Conservation (phyloP, 2,797 vertebrate genomes). For the Tapera naevia region DNA sequence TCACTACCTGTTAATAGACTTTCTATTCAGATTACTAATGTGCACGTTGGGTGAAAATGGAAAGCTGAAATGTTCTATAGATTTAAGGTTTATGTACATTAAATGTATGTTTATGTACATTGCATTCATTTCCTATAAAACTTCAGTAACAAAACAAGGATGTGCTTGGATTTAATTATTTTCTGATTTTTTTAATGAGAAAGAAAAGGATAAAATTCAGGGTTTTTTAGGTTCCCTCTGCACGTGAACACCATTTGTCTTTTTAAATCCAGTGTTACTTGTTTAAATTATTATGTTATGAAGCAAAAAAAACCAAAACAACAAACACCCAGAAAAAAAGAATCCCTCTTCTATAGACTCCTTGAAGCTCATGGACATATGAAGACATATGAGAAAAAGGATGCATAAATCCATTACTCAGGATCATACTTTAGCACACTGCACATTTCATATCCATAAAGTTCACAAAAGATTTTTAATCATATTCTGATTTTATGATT, state of each 20-base stretch:
- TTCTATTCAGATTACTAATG: neutral
- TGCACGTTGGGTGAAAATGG: neutral
- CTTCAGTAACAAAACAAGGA: neutral
- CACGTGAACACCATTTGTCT: neutral
- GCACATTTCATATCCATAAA: neutral
- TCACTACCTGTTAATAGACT: neutral
- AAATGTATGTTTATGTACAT: neutral
- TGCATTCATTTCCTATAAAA: neutral
- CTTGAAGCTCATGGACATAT: neutral
- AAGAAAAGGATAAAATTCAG: neutral
- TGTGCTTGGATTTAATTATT: neutral
- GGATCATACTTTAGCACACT: neutral
- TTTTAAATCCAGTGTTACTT: neutral
- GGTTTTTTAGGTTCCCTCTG: neutral
- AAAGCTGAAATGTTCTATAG: neutral
- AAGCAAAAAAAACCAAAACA: neutral
- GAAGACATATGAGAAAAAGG: neutral
- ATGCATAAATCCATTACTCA: neutral
- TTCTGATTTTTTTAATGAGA: neutral
- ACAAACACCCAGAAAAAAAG: neutral
- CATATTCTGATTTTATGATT: neutral
- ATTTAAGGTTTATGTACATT: no score
- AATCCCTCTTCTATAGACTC: rapidly evolving
- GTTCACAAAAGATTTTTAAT: neutral
- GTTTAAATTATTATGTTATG: neutral